phyloP scores from a whole-genome alignment of 2,888 invertebrate species.

The Pheosia gnoma region DNA sequence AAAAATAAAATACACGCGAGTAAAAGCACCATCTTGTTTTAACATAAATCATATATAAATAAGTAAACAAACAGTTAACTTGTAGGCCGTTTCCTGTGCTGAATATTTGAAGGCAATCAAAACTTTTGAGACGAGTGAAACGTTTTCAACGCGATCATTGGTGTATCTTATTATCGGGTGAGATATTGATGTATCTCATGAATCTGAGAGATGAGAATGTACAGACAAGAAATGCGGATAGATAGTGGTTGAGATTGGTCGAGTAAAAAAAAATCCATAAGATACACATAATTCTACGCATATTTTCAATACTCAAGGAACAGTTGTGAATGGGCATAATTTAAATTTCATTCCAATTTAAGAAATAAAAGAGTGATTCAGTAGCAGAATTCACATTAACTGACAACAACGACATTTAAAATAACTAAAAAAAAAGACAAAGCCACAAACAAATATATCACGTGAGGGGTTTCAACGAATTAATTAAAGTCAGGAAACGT shows the following conservation, averaged over 20 bases:
- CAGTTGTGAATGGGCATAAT: too few relatives aligned
- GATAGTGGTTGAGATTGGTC: not conserved
- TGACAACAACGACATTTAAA: too few relatives aligned
- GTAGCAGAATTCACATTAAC: too few relatives aligned
- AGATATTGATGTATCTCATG: not conserved
- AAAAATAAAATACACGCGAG: not conserved
- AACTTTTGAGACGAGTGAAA: not conserved
- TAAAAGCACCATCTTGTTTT: not conserved
- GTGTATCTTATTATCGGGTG: not conserved
- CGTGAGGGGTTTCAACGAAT: not conserved
- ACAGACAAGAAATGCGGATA: not conserved
- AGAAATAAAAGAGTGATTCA: too few relatives aligned
- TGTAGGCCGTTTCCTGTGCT: not conserved
- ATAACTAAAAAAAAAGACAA: not conserved
- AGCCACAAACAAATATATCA: not conserved
- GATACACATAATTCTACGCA: not conserved
- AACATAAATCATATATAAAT: constrained; percentile 5
- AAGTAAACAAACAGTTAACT: not conserved
- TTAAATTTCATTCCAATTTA: too few relatives aligned
- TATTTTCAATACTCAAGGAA: too few relatives aligned
- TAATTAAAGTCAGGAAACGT: not conserved
- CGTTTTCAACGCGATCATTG: not conserved
- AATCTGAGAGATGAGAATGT: not conserved
- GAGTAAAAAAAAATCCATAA: not conserved
- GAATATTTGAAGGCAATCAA: not conserved